phyloP scores from a whole-genome alignment of 2,113 vertebrate species.

The Gobiocypris rarus region DNA sequence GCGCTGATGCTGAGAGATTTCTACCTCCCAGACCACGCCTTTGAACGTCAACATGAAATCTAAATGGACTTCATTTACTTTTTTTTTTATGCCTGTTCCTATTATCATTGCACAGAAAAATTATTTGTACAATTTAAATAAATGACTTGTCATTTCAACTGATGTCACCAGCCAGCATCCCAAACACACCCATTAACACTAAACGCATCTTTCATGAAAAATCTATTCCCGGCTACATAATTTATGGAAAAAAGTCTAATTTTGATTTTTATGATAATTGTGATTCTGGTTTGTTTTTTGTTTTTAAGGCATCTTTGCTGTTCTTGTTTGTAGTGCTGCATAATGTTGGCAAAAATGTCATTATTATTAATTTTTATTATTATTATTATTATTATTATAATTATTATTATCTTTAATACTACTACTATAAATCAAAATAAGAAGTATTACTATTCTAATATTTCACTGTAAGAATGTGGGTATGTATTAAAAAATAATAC shows the following conservation, averaged over 20 bases:
- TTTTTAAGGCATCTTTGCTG: too few species aligned
- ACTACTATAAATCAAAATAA: background rate
- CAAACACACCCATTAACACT: background rate
- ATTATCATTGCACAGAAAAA: background rate
- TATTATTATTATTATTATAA: too few species aligned
- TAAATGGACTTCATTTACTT: too few species aligned
- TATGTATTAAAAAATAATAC: too few species aligned
- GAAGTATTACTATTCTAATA: background rate
- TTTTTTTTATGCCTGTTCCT: background rate
- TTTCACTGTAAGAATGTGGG: too few species aligned
- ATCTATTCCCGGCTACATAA: background rate
- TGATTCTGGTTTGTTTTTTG: too few species aligned
- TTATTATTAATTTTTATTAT: background rate
- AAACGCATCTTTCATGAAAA: background rate
- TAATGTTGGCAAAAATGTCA: too few species aligned
- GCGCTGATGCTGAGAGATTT: background rate
- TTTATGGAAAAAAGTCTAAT: too few species aligned
- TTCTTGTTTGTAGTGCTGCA: too few species aligned
- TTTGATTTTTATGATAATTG: too few species aligned
- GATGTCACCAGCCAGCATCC: background rate
- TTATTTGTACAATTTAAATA: background rate
- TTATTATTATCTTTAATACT: too few species aligned
- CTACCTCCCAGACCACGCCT: slow-evolving; percentile 7
- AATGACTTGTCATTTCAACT: background rate
- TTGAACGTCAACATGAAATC: slow-evolving; percentile 10